Conservation (phyloP, 2,888 invertebrate species). For the Drosophila melanosoma region DNA sequence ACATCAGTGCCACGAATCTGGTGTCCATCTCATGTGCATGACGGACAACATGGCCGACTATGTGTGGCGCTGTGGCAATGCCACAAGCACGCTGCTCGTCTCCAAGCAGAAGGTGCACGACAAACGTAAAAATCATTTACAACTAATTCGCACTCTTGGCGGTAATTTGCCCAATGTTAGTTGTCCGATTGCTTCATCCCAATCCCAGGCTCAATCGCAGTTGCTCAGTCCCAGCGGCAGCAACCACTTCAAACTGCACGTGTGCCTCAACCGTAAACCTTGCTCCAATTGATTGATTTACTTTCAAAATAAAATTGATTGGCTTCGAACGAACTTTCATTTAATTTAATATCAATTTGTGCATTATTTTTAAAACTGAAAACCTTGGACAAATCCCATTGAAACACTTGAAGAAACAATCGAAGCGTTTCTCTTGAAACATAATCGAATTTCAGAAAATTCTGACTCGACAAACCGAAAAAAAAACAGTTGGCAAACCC, state of each 20-base stretch:
- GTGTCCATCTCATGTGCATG: constrained; percentile 59
- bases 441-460: constrained; percentile 43
- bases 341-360: not conserved
- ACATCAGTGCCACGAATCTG: constrained; percentile 39
- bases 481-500: constrained; percentile 35
- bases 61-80: constrained; percentile 53
- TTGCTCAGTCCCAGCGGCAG: not conserved
- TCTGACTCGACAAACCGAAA: constrained; percentile 41
- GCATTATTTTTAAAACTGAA: not conserved
- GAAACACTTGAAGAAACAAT: constrained; percentile 43
- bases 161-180: constrained; percentile 23
- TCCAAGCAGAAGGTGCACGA: constrained; percentile 38
- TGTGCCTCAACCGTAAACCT: not conserved
- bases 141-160: constrained; percentile 53
- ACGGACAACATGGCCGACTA: constrained; percentile 56
- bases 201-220: not conserved
- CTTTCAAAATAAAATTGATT: not conserved
- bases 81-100: constrained; percentile 57
- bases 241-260: not conserved
- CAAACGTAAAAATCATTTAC: constrained; percentile 43
- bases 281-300: not conserved
- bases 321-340: not conserved
- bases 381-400: not conserved
- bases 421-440: constrained; percentile 27
- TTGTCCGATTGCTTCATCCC: not conserved